Percentiles rank a stretch among this genome's conserved stretches.
Evolutionary conservation across 2,113 vertebrate species (phyloP).

Genomic region (Bolborhynchus lineola): DNA sequence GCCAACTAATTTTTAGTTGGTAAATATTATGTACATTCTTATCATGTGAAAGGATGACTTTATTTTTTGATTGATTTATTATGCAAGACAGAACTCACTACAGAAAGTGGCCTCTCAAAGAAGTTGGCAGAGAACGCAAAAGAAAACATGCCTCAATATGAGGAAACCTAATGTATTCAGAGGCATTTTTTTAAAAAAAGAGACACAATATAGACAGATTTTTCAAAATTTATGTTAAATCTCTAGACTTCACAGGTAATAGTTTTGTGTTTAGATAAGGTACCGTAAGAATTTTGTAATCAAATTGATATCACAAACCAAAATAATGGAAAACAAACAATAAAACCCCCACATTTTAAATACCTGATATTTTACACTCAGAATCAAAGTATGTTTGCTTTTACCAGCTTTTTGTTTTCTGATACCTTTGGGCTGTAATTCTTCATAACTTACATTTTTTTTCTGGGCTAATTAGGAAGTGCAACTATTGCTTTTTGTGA

Average conservation of each 20-base stretch:
- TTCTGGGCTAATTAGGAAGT: background rate
- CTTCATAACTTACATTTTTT: background rate
- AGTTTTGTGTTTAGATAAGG: background rate
- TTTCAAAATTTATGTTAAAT: background rate
- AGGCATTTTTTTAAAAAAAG: background rate
- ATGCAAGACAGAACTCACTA: background rate
- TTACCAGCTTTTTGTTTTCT: background rate
- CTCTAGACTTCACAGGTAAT: background rate
- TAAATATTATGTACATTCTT: background rate
- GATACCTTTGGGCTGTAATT: background rate
- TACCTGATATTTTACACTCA: background rate
- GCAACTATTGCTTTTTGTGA: rapidly evolving
- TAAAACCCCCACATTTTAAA: rapidly evolving
- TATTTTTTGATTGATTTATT: background rate
- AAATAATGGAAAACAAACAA: rapidly evolving
- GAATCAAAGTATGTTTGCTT: background rate
- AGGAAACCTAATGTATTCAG: background rate
- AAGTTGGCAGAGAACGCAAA: background rate
- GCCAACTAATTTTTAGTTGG: background rate
- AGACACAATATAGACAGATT: background rate
- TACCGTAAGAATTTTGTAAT: background rate
- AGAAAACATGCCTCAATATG: background rate
- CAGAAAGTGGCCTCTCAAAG: background rate
- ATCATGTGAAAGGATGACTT: background rate
- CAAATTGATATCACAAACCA: background rate